A percentile compares a stretch with the other conserved stretches of the same genome.
Conservation (phyloP, 2,888 invertebrate species). For the Marronus borbonicus region DNA sequence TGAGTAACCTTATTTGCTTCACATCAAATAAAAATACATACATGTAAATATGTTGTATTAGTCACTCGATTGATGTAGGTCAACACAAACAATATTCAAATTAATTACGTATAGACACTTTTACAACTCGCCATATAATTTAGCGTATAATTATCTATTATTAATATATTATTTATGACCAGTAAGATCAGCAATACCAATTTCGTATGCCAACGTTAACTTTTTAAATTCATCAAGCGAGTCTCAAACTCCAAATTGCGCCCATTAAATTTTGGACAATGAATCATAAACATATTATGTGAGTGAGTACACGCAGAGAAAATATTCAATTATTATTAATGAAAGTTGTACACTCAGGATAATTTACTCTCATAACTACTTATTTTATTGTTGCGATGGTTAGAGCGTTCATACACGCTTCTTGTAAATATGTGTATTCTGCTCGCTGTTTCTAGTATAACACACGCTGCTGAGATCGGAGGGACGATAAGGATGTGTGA, state of each 20-base stretch:
- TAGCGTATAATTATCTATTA: conserved; percentile 20
- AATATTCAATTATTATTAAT: conserved; percentile 38
- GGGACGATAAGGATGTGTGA: conserved; percentile 18
- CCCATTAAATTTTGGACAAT: conserved; percentile 42
- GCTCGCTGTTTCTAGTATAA: neutral
- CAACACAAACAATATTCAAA: conserved; percentile 27
- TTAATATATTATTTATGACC: conserved; percentile 25
- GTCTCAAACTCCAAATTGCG: conserved; percentile 26
- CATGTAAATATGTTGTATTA: neutral
- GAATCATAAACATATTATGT: conserved; percentile 31
- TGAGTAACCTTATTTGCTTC: too few relatives aligned
- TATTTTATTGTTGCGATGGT: conserved; percentile 18
- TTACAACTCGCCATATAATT: conserved; percentile 18
- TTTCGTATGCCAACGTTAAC: conserved; percentile 25
- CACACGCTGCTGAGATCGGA: neutral
- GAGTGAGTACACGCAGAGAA: conserved; percentile 4
- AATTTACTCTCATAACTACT: conserved; percentile 8
- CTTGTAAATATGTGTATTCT: conserved; percentile 13
- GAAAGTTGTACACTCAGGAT: conserved; percentile 31
- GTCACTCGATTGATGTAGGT: conserved; percentile 31
- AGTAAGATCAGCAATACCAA: conserved; percentile 20
- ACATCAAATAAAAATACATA: too few relatives aligned
- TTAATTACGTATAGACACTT: neutral
- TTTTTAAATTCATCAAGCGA: conserved; percentile 14
- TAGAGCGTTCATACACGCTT: neutral